Evolutionary conservation across 2,888 invertebrate genomes (phyloP).

Genomic region (Athalia rosae): DNA sequence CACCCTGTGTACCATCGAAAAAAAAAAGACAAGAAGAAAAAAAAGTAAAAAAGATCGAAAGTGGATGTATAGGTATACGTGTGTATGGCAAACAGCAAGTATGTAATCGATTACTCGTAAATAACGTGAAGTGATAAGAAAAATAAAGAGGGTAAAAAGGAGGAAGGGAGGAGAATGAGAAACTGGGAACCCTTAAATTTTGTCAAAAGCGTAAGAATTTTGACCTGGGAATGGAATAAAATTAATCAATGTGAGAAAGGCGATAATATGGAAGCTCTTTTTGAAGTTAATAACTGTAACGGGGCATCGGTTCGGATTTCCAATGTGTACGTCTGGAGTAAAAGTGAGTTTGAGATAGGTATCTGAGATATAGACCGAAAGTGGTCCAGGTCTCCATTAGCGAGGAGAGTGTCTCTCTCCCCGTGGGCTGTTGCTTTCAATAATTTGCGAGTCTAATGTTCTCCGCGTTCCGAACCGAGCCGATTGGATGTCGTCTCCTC

Average conservation of each 20-base stretch:
- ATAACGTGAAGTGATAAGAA: conserved; percentile 1
- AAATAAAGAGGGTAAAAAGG: not conserved
- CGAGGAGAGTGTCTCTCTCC: conserved; percentile 52
- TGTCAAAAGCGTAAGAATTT: no score
- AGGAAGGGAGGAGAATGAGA: not conserved
- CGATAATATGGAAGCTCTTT: no score
- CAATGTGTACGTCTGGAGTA: no score
- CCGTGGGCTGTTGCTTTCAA: conserved; percentile 67
- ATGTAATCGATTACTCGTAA: conserved; percentile 9
- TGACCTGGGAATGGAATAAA: no score
- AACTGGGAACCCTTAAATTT: no score
- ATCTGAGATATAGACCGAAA: conserved; percentile 59
- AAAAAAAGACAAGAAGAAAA: not conserved
- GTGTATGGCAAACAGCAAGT: not conserved
- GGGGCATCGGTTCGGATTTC: no score
- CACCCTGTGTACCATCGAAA: not conserved
- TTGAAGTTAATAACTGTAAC: no score
- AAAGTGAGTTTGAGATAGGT: conserved; percentile 32
- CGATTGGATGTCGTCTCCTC: conserved; percentile 25
- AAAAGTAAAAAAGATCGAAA: not conserved
- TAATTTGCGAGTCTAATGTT: conserved; percentile 72
- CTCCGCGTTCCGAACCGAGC: conserved; percentile 20
- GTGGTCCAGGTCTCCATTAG: conserved; percentile 59
- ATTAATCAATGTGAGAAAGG: no score
- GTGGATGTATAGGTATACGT: not conserved